Conservation (phyloP, 30 jellyfish, hydroid and myxozoan species). For the Aurelia sp. region DNA sequence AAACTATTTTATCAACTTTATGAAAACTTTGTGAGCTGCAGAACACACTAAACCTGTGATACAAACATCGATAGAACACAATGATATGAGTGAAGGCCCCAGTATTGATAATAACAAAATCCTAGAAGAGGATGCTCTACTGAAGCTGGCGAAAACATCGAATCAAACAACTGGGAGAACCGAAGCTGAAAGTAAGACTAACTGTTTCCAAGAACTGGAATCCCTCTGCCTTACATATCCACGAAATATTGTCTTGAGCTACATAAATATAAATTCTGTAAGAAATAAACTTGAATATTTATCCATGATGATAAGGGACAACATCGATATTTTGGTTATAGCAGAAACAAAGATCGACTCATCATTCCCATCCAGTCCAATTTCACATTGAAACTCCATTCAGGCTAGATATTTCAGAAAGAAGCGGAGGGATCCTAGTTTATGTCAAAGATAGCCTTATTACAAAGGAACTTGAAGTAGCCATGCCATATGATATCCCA, state of each 20-base stretch:
- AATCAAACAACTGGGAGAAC: conserved; percentile 28
- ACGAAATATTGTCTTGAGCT: conserved; percentile 6
- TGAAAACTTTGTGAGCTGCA: conserved; percentile 18
- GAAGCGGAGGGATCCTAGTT: conserved; percentile 40
- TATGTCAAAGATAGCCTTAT: too few species aligned
- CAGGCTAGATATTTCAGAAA: conserved; percentile 22
- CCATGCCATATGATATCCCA: too few species aligned
- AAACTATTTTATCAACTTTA: conserved; percentile 15
- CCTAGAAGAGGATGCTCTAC: neutral
- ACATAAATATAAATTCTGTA: conserved; percentile 31
- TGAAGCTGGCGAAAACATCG: conserved; percentile 13
- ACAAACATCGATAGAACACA: neutral
- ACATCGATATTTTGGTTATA: conserved; percentile 15
- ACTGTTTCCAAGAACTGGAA: conserved; percentile 38
- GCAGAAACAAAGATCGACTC: conserved; percentile 36
- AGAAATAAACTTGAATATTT: conserved; percentile 22
- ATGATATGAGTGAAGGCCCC: conserved; percentile 19
- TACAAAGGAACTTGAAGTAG: too few species aligned
- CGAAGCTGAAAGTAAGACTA: conserved; percentile 45
- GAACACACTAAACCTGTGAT: conserved; percentile 13
- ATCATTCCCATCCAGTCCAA: conserved; percentile 24
- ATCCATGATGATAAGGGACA: conserved; percentile 31
- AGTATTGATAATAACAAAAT: conserved; percentile 10
- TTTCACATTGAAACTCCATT: conserved; percentile 8
- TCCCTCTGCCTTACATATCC: neutral